phyloP scores from a whole-genome alignment of 2,888 invertebrate species.

The Suillia variegata region DNA sequence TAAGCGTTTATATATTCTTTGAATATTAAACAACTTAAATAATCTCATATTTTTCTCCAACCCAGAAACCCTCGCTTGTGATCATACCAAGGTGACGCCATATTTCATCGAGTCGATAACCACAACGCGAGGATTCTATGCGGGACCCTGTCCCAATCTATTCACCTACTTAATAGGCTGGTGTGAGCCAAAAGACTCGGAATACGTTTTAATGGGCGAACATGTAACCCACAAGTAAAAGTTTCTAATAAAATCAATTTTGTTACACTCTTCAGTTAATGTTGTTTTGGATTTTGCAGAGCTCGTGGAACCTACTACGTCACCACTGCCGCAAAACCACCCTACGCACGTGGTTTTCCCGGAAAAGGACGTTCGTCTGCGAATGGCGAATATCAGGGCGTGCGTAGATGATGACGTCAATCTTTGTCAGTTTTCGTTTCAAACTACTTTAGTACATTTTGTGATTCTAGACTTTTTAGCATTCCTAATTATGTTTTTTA shows the following conservation, averaged over 20 bases:
- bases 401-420: constrained; percentile 38
- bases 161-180: constrained; percentile 84
- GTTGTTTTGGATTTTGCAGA: constrained; percentile 59
- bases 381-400: constrained; percentile 55
- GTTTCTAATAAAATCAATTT: not conserved
- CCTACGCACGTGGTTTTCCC: constrained; percentile 84
- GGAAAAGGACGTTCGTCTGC: constrained; percentile 64
- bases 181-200: constrained; percentile 79
- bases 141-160: constrained; percentile 81
- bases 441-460: constrained; percentile 16
- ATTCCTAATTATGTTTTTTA: not conserved
- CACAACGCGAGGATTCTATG: constrained; percentile 79
- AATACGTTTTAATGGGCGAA: constrained; percentile 87
- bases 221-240: constrained; percentile 74
- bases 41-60: not conserved
- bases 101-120: constrained; percentile 89
- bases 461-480: constrained; percentile 24
- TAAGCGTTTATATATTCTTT: constrained; percentile 62
- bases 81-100: constrained; percentile 88
- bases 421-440: not conserved
- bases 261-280: not conserved
- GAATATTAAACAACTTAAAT: not conserved
- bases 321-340: constrained; percentile 81
- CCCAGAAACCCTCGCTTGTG: constrained; percentile 83
- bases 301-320: constrained; percentile 86